Base-by-base conservation (phyloP, 2,888 invertebrate genomes). In the Linnaemya tessellans region DNA sequence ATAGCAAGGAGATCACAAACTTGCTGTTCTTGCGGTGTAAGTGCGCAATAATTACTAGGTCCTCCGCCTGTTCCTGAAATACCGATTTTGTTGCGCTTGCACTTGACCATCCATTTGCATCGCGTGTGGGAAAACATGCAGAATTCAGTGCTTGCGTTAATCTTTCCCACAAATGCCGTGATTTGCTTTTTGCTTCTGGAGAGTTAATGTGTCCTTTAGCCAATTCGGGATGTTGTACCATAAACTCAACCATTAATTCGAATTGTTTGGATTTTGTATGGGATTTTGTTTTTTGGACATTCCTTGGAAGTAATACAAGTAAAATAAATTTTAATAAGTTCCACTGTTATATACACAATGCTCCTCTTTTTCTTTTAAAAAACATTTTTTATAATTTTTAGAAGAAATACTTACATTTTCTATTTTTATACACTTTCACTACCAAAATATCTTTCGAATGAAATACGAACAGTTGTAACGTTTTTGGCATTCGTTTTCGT, bases 31-130 rank as follows among this genome's bases (percentile, higher is more conserved):
- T 62, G 64, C 41, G 74, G 74, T 25, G 74, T 80, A 30, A 84
- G 65, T 7, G 84, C 43, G 46, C 79, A 84, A 62, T 74, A 54
- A 13, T 73, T 64, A 30, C 67, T 60, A 60, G 75, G 75, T 56
- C 84, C 68, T 60, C 74, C 84, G 43, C 74, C 84, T 20, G 74
- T 80, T 13, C 74, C 80, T 35, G 68, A 68, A 60, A 84, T 68
- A 38, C 80, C 64, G 22, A 22, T 62, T 84, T 67, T 62, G 74
- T 84, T 11, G 38, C 58, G 1, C 43, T 30, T 38, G 15, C 49
- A 49, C n/a, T 67, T 77, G 5, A 51, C 49, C 71, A 73, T 11
- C 56, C 73, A 25, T 58, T 58, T 30, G 15, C 51, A 73, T 78
- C 67, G 2, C 73, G 65, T 38, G 43, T 78, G 43, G 43, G 43